Evolutionary conservation across 2,888 invertebrate genomes (phyloP), one percentile per base, ranked within the genome.

Genomic region (Dendrolimus houi): DNA sequence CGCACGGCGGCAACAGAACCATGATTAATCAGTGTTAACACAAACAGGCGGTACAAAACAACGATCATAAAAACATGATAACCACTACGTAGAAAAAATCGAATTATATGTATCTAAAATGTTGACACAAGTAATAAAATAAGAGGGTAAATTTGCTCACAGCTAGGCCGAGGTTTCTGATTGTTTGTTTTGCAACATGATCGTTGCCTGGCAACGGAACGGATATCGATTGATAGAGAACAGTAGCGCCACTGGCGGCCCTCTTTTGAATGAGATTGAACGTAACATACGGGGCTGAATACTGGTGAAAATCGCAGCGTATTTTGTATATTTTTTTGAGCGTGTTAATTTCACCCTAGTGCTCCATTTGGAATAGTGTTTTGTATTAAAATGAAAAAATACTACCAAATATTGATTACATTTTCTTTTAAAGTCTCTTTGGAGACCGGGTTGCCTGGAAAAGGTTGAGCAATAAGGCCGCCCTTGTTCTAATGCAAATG

Each of bases 141-240:
- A 87, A 85, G 87, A 83, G 81, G 83, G 87, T 81, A 89, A 90
- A 90, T 89, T 89, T 91, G 83, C 82, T 83, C 78, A 79, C 79
- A 80, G 79, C 80, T 74, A 71, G 75, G 79, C 78, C 79, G 69
- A 66, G 74, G 77, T 72, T 71, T 80, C 76, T 83, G 87, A 87
- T 90, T 91, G 91, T 91, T 91, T 91, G 87, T 91, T 91, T 91
- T 91, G 89, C 83, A 91, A 91, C 84, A 83, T 84, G 89, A 89
- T 83, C 89, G 91, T 91, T 85, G 88, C 90, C 64, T 70, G 67
- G 90, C 83, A 81, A 91, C 90, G 69, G 67, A 67, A 57, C 64
- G 69, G 63, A 68, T 89, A 91, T 91, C 87, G 91, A 91, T 91
- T 88, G 79, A 77, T 72, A 69, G 83, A 47, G 47, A 47, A 72